A percentile compares a stretch with the other conserved stretches of the same genome.
phyloP scores from a whole-genome alignment of 2,797 vertebrate species.

The Menidia menidia region DNA sequence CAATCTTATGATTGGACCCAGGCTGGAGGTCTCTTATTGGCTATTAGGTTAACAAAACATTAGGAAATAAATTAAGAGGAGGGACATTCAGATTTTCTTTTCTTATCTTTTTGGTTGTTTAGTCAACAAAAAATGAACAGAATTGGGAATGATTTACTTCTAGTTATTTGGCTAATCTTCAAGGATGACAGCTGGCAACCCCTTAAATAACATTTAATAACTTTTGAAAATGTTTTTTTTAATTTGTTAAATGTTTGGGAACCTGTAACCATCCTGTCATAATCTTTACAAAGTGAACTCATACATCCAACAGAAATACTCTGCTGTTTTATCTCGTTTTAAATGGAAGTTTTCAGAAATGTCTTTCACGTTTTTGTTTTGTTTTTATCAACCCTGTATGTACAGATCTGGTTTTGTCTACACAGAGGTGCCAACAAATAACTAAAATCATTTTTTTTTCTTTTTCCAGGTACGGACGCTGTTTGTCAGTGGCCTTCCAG shows the following conservation, averaged over 20 bases:
- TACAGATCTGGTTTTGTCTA: not conserved
- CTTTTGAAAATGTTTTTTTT: not conserved
- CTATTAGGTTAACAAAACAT: not conserved
- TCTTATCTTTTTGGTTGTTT: not conserved
- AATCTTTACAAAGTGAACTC: not conserved
- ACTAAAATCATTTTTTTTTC: constrained; percentile 18
- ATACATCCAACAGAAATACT: not conserved
- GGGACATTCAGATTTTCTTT: not conserved
- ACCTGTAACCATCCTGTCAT: not conserved
- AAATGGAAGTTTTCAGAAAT: not conserved
- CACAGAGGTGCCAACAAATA: not conserved
- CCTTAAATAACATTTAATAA: too few species aligned
- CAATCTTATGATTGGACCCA: not conserved
- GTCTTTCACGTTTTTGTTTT: not conserved
- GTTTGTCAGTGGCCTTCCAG: constrained; percentile 95
- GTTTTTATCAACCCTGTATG: not conserved
- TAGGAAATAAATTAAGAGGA: not conserved
- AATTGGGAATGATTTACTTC: too few species aligned
- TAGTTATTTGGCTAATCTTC: too few species aligned
- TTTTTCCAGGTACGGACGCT: constrained; percentile 92
- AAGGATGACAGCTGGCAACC: too few species aligned
- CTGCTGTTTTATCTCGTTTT: not conserved
- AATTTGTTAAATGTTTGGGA: not conserved
- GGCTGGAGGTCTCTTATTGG: not conserved
- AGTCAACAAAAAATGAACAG: too few species aligned